A percentile compares a stretch with the other conserved stretches of the same genome.
Conservation (phyloP, 1,140 invertebrate species). For the Drosophila lacteicornis region DNA sequence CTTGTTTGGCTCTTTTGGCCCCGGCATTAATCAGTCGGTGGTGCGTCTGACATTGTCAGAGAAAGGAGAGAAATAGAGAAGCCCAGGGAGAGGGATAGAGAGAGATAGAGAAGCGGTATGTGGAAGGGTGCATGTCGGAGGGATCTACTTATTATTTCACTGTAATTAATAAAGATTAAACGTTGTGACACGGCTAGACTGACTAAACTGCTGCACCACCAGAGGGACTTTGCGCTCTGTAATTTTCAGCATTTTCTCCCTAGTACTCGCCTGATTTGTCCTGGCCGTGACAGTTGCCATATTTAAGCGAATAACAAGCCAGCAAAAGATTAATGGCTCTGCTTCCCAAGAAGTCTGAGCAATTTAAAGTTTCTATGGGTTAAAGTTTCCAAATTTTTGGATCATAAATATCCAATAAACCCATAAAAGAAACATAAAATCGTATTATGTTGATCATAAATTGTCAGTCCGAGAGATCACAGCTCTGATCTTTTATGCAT, state of each 20-base stretch:
- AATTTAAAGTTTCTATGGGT: slow-evolving; percentile 17
- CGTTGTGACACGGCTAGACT: slow-evolving; percentile 73
- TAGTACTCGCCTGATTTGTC: slow-evolving; percentile 49
- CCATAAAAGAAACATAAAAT: slow-evolving; percentile 64
- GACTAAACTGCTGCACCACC: slow-evolving; percentile 12
- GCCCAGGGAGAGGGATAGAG: no score
- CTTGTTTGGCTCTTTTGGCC: slow-evolving; percentile 73
- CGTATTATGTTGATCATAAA: slow-evolving; percentile 59
- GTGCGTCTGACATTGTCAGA: slow-evolving; percentile 47
- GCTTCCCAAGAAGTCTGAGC: not conserved
- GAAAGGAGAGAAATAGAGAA: slow-evolving; percentile 38
- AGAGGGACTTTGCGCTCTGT: slow-evolving; percentile 51
- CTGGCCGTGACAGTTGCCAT: slow-evolving; percentile 76
- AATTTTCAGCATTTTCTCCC: slow-evolving; percentile 53
- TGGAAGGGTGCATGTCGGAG: slow-evolving; percentile 29
- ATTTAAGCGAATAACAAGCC: slow-evolving; percentile 69
- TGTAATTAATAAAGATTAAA: slow-evolving; percentile 84
- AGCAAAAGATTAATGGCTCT: slow-evolving; percentile 61
- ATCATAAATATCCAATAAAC: slow-evolving; percentile 39
- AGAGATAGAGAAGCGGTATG: slow-evolving; percentile 1
- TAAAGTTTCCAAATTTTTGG: not conserved
- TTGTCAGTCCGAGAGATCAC: slow-evolving; percentile 38
- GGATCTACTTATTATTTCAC: slow-evolving; percentile 76
- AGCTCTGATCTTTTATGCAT: slow-evolving; percentile 50
- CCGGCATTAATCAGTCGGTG: slow-evolving; percentile 75